Evolutionary conservation across 2,113 vertebrate species (phyloP), one percentile per base, ranked within the genome.

Genomic region (Brevimyrus niger): DNA sequence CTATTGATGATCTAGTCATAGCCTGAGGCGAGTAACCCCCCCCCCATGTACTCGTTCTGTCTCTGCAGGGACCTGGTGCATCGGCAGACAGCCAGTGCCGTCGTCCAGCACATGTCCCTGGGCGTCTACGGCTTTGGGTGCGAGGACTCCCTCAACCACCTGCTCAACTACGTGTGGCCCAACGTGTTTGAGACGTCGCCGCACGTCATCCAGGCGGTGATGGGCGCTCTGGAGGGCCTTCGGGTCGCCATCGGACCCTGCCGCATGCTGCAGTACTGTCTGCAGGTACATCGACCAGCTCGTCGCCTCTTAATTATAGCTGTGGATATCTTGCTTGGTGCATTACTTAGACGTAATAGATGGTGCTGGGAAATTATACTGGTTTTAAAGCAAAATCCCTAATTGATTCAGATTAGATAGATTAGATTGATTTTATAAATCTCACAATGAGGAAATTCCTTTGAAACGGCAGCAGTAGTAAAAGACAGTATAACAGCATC

Each of bases 41-140:
- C 73, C 73, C 4, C 31, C 4, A 4, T 83, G 19, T 85, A 4
- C 23, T 85, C 46, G 1, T 19, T 42, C 6, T 0, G 2, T 5
- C 4, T 46, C 91, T 92, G 11, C 95, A 99, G 98, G 92, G 98
- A 99, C 92, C 96, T 99, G 88, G 98, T 99, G 21, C 98, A 99
- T 94, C 95, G 98, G 85, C 98, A 99, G 92, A 99, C 98, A 0
- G 98, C 98, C 87, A 99, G 98, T 46, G 98, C 98, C 0, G 98
- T 99, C 89, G 98, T 99, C n/a, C 98, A 99, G 1, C 98, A 99
- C 91, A 99, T 99, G 98, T 99, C 98, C 7, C 96, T 99, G 83
- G 98, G 98, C 0, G 98, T 99, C 15, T 99, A 99, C 89, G 98
- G 98, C 0, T 99, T 99, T 27, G 98, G 98, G 90, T 99, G 98